A percentile compares a stretch with the other conserved stretches of the same genome.
Conservation (phyloP, 2,888 invertebrate species). For the Archips xylosteana region DNA sequence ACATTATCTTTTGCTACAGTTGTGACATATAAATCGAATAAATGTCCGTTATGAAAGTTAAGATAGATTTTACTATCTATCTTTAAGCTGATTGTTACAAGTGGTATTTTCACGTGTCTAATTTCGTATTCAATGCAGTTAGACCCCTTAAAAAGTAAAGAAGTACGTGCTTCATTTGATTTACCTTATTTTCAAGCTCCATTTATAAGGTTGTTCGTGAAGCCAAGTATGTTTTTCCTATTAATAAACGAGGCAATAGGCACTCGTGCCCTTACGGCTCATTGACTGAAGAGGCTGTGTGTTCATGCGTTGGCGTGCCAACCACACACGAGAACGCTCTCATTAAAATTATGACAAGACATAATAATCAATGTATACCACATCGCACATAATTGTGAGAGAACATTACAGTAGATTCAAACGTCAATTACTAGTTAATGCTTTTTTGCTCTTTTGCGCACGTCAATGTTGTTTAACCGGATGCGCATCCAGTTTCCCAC, state of each 20-base stretch:
- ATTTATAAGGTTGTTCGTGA: neutral
- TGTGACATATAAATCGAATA: neutral
- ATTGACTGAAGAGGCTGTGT: conserved; percentile 4
- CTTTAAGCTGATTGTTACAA: neutral
- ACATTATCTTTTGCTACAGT: neutral
- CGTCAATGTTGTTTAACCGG: neutral
- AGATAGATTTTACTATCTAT: neutral
- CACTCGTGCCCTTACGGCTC: conserved; percentile 16
- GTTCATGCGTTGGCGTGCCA: neutral
- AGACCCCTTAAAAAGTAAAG: neutral
- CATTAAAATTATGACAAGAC: conserved; percentile 3
- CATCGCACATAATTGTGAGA: neutral
- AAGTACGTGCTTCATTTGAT: neutral
- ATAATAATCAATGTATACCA: neutral
- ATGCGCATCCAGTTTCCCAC: neutral
- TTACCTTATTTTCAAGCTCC: neutral
- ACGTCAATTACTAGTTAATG: no score
- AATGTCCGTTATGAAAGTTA: neutral
- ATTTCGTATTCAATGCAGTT: neutral
- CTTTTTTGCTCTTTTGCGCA: no score
- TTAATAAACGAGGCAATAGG: conserved; percentile 18
- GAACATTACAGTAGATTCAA: no score
- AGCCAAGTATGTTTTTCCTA: neutral
- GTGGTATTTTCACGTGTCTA: neutral
- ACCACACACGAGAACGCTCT: neutral